phyloP scores from a whole-genome alignment of 2,113 vertebrate species.

The Thermophis baileyi region DNA sequence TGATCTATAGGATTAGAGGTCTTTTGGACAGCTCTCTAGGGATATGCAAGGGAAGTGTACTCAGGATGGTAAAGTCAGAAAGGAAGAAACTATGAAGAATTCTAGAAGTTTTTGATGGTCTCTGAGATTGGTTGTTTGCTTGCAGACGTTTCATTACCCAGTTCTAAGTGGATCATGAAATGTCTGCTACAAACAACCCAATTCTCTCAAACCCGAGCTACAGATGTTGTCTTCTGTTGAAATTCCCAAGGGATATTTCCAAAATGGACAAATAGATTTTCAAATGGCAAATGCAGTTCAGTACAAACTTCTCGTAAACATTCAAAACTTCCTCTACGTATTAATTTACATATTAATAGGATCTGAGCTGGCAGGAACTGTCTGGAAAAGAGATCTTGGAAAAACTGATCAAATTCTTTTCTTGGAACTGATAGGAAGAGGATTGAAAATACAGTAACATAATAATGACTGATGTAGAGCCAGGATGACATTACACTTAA shows the following conservation, averaged over 20 bases:
- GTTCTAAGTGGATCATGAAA: not conserved
- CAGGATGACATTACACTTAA: not conserved
- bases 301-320: not conserved
- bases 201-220: not conserved
- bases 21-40: not conserved
- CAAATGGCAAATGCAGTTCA: not conserved
- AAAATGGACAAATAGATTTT: not conserved
- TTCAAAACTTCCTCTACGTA: not conserved
- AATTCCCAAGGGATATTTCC: not conserved
- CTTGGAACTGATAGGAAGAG: not conserved
- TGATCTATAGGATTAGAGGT: not conserved
- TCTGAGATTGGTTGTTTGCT: not conserved
- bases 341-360: not conserved
- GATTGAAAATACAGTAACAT: not conserved
- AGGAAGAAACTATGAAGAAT: not conserved
- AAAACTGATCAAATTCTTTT: not conserved
- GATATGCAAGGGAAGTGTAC: not conserved
- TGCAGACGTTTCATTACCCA: not conserved
- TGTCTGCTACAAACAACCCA: not conserved
- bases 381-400: not conserved
- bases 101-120: not conserved
- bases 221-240: not conserved
- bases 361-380: not conserved
- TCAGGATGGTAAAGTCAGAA: not conserved
- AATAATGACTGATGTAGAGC: not conserved